Evolutionary conservation across 2,888 invertebrate species (phyloP), one percentile per base, ranked within the genome.

Genomic region (Anodontia alba): DNA sequence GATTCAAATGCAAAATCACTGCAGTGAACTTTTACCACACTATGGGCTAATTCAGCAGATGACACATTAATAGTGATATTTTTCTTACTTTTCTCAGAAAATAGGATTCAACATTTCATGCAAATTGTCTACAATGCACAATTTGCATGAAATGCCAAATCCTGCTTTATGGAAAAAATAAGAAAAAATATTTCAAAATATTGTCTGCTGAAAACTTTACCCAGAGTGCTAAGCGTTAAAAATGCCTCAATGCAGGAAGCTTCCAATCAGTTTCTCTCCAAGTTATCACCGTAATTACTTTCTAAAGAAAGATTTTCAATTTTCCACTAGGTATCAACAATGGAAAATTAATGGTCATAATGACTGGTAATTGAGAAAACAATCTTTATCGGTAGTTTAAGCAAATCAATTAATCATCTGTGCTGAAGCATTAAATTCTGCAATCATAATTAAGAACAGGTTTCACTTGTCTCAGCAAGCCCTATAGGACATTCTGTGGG

Each of bases 241-340:
- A 46, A 20, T 46, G 46, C 62, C 17, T 62, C 62, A 31, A 1
- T 7, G 17, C 33, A 62, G 62, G 62, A 62, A 62, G 62, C 33
- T 62, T 33, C 62, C 62, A 62, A 62, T 62, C 62, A 54, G 54
- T 23, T 54, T 54, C 49, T 49, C 20, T 5, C 23, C 23, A 26
- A 54, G 26, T 54, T 31, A 62, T 31, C 62, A 33, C 62, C 17
- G 20, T 62, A 62, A 62, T 62, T 62, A 62, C 62, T 62, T 62
- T 62, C 62, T 62, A 62, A 62, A 62, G 62, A 62, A 33, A 62
- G 62, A 62, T 62, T 62, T 62, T 62, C 62, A 62, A 62, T 62
- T 62, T 62, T 62, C 62, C 62, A 62, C 62, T 33, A 62, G 62
- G 62, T 62, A 62, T 62, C 62, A 62, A 62, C 62, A 62, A 62